A percentile compares a stretch with the other conserved stretches of the same genome.
phyloP scores from a whole-genome alignment of 2,888 invertebrate genomes.

The Cephonodes hylas region DNA sequence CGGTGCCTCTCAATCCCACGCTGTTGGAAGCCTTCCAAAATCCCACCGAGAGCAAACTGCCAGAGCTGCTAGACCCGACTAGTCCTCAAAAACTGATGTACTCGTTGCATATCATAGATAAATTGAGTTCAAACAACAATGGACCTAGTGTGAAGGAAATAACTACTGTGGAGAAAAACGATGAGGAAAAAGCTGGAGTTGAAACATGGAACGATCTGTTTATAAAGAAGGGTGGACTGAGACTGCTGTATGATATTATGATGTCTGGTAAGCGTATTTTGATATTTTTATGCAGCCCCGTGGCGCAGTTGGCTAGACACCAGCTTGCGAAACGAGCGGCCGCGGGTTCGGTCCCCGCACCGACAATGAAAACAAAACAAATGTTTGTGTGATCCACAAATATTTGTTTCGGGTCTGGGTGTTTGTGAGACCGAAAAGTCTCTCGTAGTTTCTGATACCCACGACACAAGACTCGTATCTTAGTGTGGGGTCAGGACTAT shows the following conservation, averaged over 20 bases:
- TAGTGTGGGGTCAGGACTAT: no score
- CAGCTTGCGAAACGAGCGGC: no score
- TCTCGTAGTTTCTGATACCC: no score
- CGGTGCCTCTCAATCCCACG: slow-evolving; percentile 94
- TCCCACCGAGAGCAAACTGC: slow-evolving; percentile 84
- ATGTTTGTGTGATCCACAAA: no score
- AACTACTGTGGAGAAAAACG: slow-evolving; percentile 52
- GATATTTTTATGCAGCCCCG: no score
- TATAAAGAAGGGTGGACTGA: slow-evolving; percentile 92
- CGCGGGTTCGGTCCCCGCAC: no score
- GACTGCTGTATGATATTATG: slow-evolving; percentile 94
- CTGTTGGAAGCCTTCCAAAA: slow-evolving; percentile 92
- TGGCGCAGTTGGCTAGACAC: no score
- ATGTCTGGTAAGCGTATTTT: slow-evolving; percentile 84
- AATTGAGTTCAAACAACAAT: slow-evolving; percentile 61
- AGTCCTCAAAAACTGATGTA: slow-evolving; percentile 98
- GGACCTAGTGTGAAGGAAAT: slow-evolving; percentile 55
- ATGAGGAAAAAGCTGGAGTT: slow-evolving; percentile 55
- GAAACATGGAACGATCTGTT: slow-evolving; percentile 89
- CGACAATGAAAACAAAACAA: no score
- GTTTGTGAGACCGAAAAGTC: no score
- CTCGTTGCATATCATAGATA: slow-evolving; percentile 91
- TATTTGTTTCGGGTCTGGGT: no score
- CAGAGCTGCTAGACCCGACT: slow-evolving; percentile 90
- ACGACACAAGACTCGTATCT: no score